phyloP scores from a whole-genome alignment of 2,797 vertebrate species.

The Geotrypetes seraphini region DNA sequence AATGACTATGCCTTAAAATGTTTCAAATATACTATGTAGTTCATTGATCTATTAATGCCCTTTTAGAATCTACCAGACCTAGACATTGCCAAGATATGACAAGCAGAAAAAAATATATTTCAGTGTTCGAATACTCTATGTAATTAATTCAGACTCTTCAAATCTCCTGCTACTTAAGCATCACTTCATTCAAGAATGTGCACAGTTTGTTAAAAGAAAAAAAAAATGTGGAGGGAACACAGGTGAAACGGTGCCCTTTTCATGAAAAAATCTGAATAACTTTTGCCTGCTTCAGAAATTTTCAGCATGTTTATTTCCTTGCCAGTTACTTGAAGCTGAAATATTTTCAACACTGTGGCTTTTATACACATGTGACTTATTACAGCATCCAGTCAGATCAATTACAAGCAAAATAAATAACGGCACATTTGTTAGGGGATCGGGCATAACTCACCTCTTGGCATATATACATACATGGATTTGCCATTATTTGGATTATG shows the following conservation, averaged over 20 bases:
- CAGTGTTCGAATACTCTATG: no score
- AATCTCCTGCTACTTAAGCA: background rate
- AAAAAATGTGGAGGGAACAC: conserved; percentile 4
- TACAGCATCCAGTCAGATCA: conserved; percentile 11
- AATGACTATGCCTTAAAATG: background rate
- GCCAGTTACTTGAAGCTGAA: conserved; percentile 7
- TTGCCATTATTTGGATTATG: no score
- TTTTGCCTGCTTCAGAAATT: conserved; percentile 8
- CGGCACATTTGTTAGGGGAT: conserved; percentile 6
- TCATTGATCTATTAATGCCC: background rate
- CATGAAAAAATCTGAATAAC: conserved; percentile 14
- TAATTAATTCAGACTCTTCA: background rate
- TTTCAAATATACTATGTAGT: background rate
- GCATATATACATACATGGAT: no score
- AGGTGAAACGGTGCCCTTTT: no score
- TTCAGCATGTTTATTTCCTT: background rate
- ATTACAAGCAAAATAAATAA: conserved; percentile 9
- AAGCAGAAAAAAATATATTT: conserved; percentile 9
- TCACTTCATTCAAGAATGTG: conserved; percentile 13
- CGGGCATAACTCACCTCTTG: no score
- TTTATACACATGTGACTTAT: conserved; percentile 19
- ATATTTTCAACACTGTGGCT: conserved; percentile 17
- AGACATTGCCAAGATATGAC: conserved; percentile 19
- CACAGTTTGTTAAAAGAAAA: background rate
- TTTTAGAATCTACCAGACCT: conserved; percentile 5